Evolutionary conservation across 2,888 invertebrate genomes (phyloP).

Genomic region (Dasypogon diadema): DNA sequence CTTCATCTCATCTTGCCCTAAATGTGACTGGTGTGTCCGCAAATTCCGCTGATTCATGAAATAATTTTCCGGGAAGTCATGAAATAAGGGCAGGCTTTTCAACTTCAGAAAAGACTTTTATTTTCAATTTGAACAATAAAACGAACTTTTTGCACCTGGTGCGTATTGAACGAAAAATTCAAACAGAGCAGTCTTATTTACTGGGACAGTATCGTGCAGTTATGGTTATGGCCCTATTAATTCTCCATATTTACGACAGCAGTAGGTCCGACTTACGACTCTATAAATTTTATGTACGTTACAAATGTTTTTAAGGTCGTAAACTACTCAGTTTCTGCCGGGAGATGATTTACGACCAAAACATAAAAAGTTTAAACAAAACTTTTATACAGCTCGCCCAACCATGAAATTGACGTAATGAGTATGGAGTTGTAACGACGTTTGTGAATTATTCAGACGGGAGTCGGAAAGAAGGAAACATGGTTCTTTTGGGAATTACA

Average conservation of each 20-base stretch:
- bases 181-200: not conserved
- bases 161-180: constrained; percentile 2
- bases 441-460: too few species aligned
- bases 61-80: not conserved
- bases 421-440: too few species aligned
- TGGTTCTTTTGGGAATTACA: too few species aligned
- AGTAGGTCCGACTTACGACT: not conserved
- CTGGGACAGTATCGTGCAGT: not conserved
- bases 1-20: too few species aligned
- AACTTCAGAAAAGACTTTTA: not conserved
- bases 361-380: too few species aligned
- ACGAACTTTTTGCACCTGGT: constrained; percentile 10
- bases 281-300: not conserved
- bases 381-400: too few species aligned
- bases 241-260: not conserved
- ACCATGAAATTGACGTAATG: too few species aligned
- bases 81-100: too few species aligned
- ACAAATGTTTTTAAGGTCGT: not conserved
- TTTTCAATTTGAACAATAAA: not conserved
- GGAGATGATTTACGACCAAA: too few species aligned
- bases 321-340: too few species aligned
- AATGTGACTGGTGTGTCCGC: too few species aligned
- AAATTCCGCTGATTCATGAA: not conserved
- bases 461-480: too few species aligned
- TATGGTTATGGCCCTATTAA: not conserved